A percentile compares a stretch with the other conserved stretches of the same genome.
phyloP scores from a whole-genome alignment of 1,140 invertebrate species.

The Heliconius hewitsoni region DNA sequence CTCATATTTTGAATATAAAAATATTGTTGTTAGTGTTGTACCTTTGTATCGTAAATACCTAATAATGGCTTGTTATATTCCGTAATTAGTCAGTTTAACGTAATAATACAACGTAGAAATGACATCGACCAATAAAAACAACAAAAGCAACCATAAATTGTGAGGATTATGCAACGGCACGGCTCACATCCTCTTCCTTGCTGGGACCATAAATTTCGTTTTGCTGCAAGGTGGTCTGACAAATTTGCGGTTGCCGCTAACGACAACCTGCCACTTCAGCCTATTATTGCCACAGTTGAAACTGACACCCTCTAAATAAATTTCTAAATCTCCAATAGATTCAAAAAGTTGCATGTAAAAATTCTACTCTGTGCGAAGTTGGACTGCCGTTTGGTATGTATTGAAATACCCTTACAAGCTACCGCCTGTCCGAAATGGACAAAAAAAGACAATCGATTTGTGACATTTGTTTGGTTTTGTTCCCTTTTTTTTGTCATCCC shows the following conservation, averaged over 20 bases:
- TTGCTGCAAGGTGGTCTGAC: constrained; percentile 76
- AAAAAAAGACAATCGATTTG: constrained; percentile 62
- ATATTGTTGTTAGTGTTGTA: not conserved
- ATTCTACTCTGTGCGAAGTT: constrained; percentile 45
- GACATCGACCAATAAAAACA: constrained; percentile 47
- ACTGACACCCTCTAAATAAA: constrained; percentile 4
- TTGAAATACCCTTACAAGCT: constrained; percentile 42
- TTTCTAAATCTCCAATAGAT: not conserved
- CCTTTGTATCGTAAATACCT: not conserved
- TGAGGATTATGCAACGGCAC: constrained; percentile 75
- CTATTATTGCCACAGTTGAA: constrained; percentile 59
- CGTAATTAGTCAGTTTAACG: constrained; percentile 28
- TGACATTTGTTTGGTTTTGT: constrained; percentile 44
- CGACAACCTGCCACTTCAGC: constrained; percentile 62
- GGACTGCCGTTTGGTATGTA: not conserved
- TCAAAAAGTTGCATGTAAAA: constrained; percentile 7
- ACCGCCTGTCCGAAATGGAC: constrained; percentile 43
- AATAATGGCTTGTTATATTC: not conserved
- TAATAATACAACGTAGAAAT: constrained; percentile 31
- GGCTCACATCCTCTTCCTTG: constrained; percentile 69
- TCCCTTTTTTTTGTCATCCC: constrained; percentile 51
- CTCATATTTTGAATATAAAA: not conserved
- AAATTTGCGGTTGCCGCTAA: constrained; percentile 75
- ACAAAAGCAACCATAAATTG: constrained; percentile 73
- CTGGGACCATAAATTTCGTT: constrained; percentile 74